phyloP scores from a whole-genome alignment of 1,140 invertebrate species.

The Ericerus pela region DNA sequence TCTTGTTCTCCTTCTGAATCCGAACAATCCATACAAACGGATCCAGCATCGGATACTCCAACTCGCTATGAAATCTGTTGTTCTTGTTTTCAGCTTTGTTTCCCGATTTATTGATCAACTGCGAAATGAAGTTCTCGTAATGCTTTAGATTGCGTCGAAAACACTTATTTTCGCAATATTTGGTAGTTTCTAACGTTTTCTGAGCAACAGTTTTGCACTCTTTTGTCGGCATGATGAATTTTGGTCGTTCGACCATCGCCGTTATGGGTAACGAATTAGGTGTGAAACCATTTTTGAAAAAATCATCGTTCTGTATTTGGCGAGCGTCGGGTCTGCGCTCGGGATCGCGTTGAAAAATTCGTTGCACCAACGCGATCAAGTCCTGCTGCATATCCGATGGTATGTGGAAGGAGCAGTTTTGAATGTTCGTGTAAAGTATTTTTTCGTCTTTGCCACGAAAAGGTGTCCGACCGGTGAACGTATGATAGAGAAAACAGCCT shows the following conservation, averaged over 20 bases:
- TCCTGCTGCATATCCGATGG: not conserved
- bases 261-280: conserved; percentile 1
- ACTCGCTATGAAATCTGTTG: not conserved
- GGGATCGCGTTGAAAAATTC: conserved; percentile 4
- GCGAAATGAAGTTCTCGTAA: conserved; percentile 1
- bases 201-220: not conserved
- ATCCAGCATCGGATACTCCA: not conserved
- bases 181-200: not conserved
- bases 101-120: not conserved
- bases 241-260: not conserved
- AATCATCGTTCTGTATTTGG: not conserved
- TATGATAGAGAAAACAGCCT: conserved; percentile 55
- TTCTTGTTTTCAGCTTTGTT: not conserved
- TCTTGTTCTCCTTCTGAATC: not conserved
- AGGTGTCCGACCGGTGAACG: conserved; percentile 32
- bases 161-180: conserved; percentile 6
- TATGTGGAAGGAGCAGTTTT: not conserved
- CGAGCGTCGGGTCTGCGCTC: not conserved
- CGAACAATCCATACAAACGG: not conserved
- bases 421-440: not conserved
- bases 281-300: conserved; percentile 3
- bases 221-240: not conserved
- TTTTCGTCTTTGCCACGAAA: conserved; percentile 38
- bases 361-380: not conserved
- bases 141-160: not conserved